phyloP scores from a whole-genome alignment of 2,113 vertebrate genomes.

The Cyprinodon brontotheroides region DNA sequence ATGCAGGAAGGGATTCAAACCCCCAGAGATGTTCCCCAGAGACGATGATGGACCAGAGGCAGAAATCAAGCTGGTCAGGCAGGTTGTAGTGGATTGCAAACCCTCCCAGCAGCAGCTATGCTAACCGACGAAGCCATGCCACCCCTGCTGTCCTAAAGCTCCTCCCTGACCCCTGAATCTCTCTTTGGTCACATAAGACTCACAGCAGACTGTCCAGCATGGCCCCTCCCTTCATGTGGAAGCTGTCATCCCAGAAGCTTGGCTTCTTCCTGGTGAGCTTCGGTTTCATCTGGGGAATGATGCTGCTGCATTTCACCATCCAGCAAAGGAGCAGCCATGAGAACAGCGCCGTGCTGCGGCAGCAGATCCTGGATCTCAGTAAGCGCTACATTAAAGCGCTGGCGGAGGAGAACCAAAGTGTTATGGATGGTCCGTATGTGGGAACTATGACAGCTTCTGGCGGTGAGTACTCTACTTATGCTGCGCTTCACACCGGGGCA shows the following conservation, averaged over 20 bases:
- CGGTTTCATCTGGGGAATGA: conserved; percentile 99
- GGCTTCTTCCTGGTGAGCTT: conserved; percentile 98
- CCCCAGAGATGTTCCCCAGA: conserved; percentile 40
- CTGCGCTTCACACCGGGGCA: too few relatives aligned
- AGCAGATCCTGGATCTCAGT: conserved; percentile 98
- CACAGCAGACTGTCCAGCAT: conserved; percentile 75
- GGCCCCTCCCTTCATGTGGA: conserved; percentile 92
- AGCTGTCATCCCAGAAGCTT: conserved; percentile 97
- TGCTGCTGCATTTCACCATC: conserved; percentile 99
- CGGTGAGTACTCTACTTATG: conserved; percentile 79
- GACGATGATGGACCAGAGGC: conserved; percentile 2
- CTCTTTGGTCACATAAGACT: conserved; percentile 15
- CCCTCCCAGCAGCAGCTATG: background rate
- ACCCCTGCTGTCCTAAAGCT: conserved; percentile 60
- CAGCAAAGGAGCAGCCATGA: conserved; percentile 94
- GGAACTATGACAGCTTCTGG: conserved; percentile 98
- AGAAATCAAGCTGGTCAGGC: conserved; percentile 48
- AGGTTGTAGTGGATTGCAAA: conserved; percentile 1
- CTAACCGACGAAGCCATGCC: conserved; percentile 75
- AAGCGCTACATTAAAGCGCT: conserved; percentile 98
- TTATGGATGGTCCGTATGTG: conserved; percentile 96
- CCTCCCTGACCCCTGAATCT: background rate
- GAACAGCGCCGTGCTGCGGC: conserved; percentile 91
- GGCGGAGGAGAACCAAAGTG: conserved; percentile 95
- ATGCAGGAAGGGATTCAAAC: conserved; percentile 64